Evolutionary conservation across 2,113 vertebrate genomes (phyloP), one percentile per base, ranked within the genome.

Genomic region (Cavia porcellus): DNA sequence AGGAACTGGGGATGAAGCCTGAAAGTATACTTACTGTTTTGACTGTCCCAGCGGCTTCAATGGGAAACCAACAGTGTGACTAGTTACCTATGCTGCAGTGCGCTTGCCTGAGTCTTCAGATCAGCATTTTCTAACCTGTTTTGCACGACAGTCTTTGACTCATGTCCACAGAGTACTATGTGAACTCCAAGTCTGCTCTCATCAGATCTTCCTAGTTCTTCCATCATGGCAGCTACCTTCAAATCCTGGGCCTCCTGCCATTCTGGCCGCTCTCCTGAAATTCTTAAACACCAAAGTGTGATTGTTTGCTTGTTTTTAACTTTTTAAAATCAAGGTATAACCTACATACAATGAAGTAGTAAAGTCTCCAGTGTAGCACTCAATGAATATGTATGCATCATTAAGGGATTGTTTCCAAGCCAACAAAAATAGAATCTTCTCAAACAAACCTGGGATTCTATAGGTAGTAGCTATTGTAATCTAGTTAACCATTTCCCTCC

Each of bases 321-420:
- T 52, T 74, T 83, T 70, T 64, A 86, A n/a, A 19, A 89, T 86
- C 68, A 61, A 92, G 20, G 12, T 55, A 89, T 95, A 95, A 95
- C 57, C 74, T 90, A 94, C 75, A 85, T 70, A 93, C 28, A 68
- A 30, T 55, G 61, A 93, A 74, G 86, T 59, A 52, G 6, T 75
- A 59, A 93, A 35, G 57, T 82, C 66, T 57, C 55, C 82, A 85
- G 32, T 30, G 35, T 47, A 24, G 20, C 66, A 10, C 22, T 92
- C 75, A 74, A 8, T 80, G 47, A 86, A 91, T 80, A 92, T 52
- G 25, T 35, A 94, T 80, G 30, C 4, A 80, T 70, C 86, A 62
- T 86, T 86, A 93, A 50, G 35, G 3, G 24, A 45, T 57, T 70
- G 20, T 90, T 93, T 89, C 30, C 20, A 38, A 95, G 14, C 20